Evolutionary conservation across 2,888 invertebrate species (phyloP).

Genomic region (Pollenia angustigena): DNA sequence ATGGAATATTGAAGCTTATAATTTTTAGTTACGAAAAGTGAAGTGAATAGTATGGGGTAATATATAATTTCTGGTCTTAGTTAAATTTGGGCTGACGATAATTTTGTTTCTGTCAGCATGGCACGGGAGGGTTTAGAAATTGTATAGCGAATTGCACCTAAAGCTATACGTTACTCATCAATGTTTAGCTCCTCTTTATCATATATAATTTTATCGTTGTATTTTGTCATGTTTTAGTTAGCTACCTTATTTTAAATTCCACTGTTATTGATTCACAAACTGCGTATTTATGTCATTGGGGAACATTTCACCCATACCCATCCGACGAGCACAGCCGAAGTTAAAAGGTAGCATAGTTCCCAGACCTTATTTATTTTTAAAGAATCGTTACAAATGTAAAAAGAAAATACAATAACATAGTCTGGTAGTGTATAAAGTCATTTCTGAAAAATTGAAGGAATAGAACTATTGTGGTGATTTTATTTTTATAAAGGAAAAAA

Average conservation of each 20-base stretch:
- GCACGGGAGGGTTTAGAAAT: background rate
- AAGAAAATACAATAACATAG: too few relatives aligned
- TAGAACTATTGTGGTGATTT: background rate
- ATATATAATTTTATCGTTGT: background rate
- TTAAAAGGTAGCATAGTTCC: constrained; percentile 16
- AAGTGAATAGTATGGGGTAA: constrained; percentile 3
- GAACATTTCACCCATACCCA: background rate
- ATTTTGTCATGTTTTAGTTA: background rate
- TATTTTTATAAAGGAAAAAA: too few relatives aligned
- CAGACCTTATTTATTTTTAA: background rate
- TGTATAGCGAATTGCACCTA: background rate
- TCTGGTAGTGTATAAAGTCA: too few relatives aligned
- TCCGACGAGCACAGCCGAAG: constrained; percentile 15
- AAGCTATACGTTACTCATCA: background rate
- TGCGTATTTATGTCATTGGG: background rate
- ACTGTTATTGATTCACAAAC: background rate
- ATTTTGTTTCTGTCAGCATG: background rate
- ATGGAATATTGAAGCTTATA: background rate
- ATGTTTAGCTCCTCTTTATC: background rate
- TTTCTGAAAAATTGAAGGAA: too few relatives aligned
- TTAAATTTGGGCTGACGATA: background rate
- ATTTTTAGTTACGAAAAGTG: constrained; percentile 12
- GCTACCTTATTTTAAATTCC: constrained; percentile 6
- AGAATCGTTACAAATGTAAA: constrained; percentile 14
- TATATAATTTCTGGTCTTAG: background rate